phyloP scores from a whole-genome alignment of 2,797 vertebrate species.

The Triplophysa bombifrons region DNA sequence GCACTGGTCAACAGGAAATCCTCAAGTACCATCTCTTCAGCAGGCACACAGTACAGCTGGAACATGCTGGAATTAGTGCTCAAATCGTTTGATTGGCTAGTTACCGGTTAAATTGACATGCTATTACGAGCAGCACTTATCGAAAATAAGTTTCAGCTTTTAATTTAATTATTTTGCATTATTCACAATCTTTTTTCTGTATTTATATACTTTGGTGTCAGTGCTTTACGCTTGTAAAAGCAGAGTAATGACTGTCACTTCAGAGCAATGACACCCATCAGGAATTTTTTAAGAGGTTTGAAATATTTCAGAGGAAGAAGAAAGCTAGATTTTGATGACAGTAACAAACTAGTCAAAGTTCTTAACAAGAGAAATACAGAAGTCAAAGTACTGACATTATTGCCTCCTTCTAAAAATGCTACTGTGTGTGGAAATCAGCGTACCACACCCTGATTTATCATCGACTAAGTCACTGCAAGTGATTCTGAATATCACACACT shows the following conservation, averaged over 20 bases:
- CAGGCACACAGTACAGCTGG: constrained; percentile 22
- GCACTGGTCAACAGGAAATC: constrained; percentile 41
- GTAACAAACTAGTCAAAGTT: background rate
- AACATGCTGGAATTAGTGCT: constrained; percentile 24
- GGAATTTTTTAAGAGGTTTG: background rate
- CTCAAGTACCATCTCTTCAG: constrained; percentile 43
- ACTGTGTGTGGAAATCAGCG: constrained; percentile 7
- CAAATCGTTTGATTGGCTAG: background rate
- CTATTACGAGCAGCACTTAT: no score
- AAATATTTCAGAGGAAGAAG: constrained; percentile 1
- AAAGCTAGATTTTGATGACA: background rate
- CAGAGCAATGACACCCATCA: background rate
- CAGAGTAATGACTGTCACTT: background rate
- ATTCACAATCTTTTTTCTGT: no score
- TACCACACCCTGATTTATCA: background rate
- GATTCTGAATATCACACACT: background rate
- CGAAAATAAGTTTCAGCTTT: no score
- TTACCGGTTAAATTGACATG: background rate
- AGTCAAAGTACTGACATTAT: background rate
- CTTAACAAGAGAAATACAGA: background rate
- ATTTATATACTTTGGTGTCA: background rate
- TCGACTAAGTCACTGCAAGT: background rate
- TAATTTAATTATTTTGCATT: no score
- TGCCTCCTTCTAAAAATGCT: background rate
- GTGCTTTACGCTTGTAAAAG: background rate